Evolutionary conservation across 1,140 invertebrate species (phyloP).

Genomic region (Drosophila pachea): DNA sequence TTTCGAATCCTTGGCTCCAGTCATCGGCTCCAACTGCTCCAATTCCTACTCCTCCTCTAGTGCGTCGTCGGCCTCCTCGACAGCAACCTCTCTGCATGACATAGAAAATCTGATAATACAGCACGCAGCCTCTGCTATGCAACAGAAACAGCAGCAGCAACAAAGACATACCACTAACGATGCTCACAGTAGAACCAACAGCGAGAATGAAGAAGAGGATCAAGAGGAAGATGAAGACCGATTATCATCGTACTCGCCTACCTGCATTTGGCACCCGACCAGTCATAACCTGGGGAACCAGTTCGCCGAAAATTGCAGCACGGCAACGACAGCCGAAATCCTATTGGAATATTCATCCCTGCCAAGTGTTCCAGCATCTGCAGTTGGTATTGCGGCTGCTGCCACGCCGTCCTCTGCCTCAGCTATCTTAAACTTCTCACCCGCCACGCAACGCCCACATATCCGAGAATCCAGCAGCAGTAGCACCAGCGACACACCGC

Average conservation of each 20-base stretch:
- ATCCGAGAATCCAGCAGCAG: background rate
- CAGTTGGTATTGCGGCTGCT: background rate
- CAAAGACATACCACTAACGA: slow-evolving; percentile 8
- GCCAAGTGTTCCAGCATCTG: slow-evolving; percentile 18
- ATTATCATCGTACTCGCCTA: slow-evolving; percentile 13
- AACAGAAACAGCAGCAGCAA: background rate
- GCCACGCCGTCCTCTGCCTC: background rate
- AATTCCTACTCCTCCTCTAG: background rate
- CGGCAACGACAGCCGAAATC: slow-evolving; percentile 56
- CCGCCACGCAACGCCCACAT: slow-evolving; percentile 9
- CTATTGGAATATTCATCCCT: slow-evolving; percentile 65
- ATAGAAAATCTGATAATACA: slow-evolving; percentile 60
- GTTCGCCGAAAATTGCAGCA: slow-evolving; percentile 16
- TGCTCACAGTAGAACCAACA: slow-evolving; percentile 3
- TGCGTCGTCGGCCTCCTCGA: too few relatives aligned
- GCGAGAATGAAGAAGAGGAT: slow-evolving; percentile 17
- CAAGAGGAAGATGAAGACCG: background rate
- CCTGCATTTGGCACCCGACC: slow-evolving; percentile 65
- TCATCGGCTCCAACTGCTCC: too few relatives aligned
- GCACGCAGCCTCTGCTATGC: slow-evolving; percentile 25
- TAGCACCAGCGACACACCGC: slow-evolving; percentile 17
- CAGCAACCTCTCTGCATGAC: slow-evolving; percentile 27
- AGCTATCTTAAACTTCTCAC: slow-evolving; percentile 20
- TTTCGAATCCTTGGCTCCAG: too few relatives aligned
- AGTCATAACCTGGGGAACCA: too few relatives aligned